These are phyloP conservation scores for Cepaea nemoralis DNA, from an alignment of 1,140 invertebrate species.

Conservation along the genomic window DNA sequence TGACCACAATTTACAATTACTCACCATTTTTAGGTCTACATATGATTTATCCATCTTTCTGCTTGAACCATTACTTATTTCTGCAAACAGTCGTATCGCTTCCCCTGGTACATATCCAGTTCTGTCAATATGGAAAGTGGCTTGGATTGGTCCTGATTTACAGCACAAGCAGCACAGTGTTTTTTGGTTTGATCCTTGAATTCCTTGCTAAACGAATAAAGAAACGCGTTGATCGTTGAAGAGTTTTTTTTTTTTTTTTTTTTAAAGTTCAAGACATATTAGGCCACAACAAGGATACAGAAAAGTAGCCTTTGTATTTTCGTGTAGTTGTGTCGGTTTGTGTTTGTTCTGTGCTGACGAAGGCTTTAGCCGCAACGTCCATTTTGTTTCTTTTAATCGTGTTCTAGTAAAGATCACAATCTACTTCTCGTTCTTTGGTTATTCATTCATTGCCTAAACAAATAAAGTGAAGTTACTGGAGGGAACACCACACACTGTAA, in stretches of 20 bases:
- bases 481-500: neutral
- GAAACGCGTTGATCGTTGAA: conserved; percentile 58
- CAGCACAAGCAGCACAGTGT: conserved; percentile 60
- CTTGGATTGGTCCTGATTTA: conserved; percentile 55
- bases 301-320: too few relatives aligned
- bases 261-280: neutral
- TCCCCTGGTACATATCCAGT: conserved; percentile 60
- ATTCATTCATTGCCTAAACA: too few relatives aligned
- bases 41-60: conserved; percentile 44
- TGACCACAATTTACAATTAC: conserved; percentile 39
- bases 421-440: too few relatives aligned
- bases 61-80: conserved; percentile 52
- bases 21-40: conserved; percentile 47
- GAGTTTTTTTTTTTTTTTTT: conserved; percentile 47
- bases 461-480: too few relatives aligned
- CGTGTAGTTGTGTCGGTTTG: too few relatives aligned
- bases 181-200: conserved; percentile 44
- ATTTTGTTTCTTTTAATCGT: too few relatives aligned
- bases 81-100: conserved; percentile 49
- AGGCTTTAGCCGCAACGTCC: too few relatives aligned
- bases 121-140: conserved; percentile 48
- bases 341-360: too few relatives aligned
- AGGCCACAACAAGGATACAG: neutral
- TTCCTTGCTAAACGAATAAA: conserved; percentile 26
- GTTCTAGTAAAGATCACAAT: too few relatives aligned